Conservation (phyloP, 2,113 vertebrate species). For the Gasterosteus aculeatus region DNA sequence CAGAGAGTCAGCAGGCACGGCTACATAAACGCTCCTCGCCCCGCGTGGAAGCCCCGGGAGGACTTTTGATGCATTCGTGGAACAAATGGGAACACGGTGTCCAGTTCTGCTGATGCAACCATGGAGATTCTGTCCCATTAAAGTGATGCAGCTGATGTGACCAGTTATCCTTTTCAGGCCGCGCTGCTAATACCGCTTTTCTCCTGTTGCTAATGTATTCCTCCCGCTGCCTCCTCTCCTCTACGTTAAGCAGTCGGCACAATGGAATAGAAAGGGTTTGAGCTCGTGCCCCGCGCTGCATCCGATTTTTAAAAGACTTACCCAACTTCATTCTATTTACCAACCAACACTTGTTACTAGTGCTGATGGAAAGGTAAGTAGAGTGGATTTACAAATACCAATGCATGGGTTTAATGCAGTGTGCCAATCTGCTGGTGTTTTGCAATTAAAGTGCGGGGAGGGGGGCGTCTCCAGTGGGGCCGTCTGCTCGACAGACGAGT, state of each 20-base stretch:
- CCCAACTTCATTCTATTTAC: constrained; percentile 14
- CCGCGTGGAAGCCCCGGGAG: background rate
- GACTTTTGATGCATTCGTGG: background rate
- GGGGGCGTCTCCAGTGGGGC: constrained; percentile 15
- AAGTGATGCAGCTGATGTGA: constrained; percentile 27
- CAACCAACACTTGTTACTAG: background rate
- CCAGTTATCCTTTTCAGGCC: constrained; percentile 26
- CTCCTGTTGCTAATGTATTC: background rate
- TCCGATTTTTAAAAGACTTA: background rate
- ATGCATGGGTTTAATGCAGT: constrained; percentile 55
- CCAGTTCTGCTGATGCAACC: constrained; percentile 2
- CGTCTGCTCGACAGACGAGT: constrained; percentile 64
- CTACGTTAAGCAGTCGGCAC: background rate
- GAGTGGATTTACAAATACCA: constrained; percentile 11
- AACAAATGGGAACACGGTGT: background rate
- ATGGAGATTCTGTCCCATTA: constrained; percentile 22
- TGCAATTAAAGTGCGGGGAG: constrained; percentile 59
- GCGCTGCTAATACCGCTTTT: constrained; percentile 7
- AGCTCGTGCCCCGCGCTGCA: background rate
- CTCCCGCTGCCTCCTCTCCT: constrained; percentile 9
- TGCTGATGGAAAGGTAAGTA: constrained; percentile 15
- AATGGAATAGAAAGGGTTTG: background rate
- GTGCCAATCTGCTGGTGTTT: constrained; percentile 64
- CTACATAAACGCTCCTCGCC: background rate
- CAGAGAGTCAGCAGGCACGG: background rate